These are phyloP conservation scores for Furnarius figulus DNA, from an alignment of 2,113 vertebrate species.

Conservation along the genomic window DNA sequence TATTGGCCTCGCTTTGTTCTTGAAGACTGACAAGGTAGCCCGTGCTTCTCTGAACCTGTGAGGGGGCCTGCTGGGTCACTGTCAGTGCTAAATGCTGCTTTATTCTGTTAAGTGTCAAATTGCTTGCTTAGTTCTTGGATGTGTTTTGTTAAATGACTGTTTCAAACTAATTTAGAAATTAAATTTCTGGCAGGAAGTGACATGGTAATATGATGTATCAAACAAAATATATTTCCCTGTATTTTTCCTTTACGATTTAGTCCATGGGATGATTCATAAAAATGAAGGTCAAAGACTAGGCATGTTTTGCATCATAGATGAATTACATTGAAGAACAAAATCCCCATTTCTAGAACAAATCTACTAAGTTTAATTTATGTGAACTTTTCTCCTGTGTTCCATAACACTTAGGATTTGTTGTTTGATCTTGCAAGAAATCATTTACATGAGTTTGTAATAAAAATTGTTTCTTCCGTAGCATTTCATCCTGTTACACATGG, in stretches of 20 bases:
- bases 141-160: not conserved
- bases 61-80: not conserved
- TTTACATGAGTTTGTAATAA: not conserved
- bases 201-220: not conserved
- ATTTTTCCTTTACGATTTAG: not conserved
- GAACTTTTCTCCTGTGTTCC: not conserved
- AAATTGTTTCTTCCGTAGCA: not conserved
- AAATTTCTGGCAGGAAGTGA: not conserved
- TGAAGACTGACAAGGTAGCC: not conserved
- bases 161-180: not conserved
- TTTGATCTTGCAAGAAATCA: not conserved
- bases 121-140: not conserved
- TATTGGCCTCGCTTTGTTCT: accelerated
- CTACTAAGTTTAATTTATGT: not conserved
- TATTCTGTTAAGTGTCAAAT: not conserved
- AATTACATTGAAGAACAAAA: not conserved
- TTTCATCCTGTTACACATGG: not conserved
- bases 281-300: not conserved
- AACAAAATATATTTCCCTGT: not conserved
- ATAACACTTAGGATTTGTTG: not conserved
- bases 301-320: not conserved
- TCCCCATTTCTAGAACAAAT: not conserved
- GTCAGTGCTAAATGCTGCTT: not conserved
- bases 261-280: not conserved
- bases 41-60: not conserved